Evolutionary conservation across 2,797 vertebrate genomes (phyloP), one percentile per base, ranked within the genome.

Genomic region (Lithobates sylvaticus): DNA sequence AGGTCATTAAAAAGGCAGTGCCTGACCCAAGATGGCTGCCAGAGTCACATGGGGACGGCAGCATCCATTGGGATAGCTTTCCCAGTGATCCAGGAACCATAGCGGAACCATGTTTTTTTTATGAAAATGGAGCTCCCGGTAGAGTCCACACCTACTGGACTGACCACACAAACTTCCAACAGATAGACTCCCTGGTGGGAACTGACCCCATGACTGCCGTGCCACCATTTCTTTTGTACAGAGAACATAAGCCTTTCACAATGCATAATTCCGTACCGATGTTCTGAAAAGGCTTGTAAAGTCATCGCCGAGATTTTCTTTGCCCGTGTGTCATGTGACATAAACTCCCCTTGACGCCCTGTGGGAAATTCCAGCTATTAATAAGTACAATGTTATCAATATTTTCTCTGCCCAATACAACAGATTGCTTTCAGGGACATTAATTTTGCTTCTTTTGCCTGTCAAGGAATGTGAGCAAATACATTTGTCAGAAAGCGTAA

Each of bases 381-480:
- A 85, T 88, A 91, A 86, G 76, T 85, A 89, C 91, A 89, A 44
- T 61, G 86, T 89, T 84, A 89, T 78, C 71, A 70, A 78, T 84
- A 88, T 68, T 88, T 90, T 89, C 83, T 83, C 73, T 65, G 72
- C 86, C 88, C 73, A 69, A 36, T 88, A 79, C 83, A 80, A 88
- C 81, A 74, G 16, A 54, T 79, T 83, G 44, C 78, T 91, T 89
- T 88, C 88, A 89, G 89, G 88, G 88, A 78, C 72, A 81, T 42
- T 84, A 21, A 72, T 88, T 67, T 83, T 74, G 84, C 89, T 78
- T 81, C 15, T 89, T 32, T 54, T 87, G 78, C 29, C 86, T 89
- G 72, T 85, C 87, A 84, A 76, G 84, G 88, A 88, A 86, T 72
- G 73, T 89, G 88, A 89, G 88, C 76, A 72, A 84, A 78, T 73